Base-by-base conservation (phyloP, 2,797 vertebrate species). In the Sus cebifrons region DNA sequence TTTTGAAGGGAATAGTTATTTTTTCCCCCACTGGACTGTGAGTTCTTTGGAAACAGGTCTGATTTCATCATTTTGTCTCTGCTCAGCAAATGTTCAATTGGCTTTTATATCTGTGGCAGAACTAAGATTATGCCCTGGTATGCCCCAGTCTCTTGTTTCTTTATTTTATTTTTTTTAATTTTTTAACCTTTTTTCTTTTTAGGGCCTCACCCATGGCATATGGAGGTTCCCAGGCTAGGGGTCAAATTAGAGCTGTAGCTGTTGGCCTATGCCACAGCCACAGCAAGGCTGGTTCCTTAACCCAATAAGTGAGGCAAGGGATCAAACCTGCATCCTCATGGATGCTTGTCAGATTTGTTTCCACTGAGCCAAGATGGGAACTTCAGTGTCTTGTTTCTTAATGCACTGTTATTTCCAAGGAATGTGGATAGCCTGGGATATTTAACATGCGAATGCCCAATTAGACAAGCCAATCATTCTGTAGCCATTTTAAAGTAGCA, bases 51-150 rank as follows among this genome's bases (percentile, higher is more conserved):
- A 64, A 17, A 11, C 13, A 91, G 52, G n/a, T 20, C 6, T 91
- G 86, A 11, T 89, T 93, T 91, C 65, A 82, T 64, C 8, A 20
- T 1, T 85, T 96, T 89, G 27, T 54, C 56, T 91, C 40, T 96
- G 12, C 1, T 6, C 10, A 94, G 15, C 17, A 88, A 81, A 81
- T 81, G n/a, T 78, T 74, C 36, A 68, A 9, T 7, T 86, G 14
- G 13, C 27, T 92, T 49, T 49, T 67, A n/a, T 92, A 73, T 82
- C 25, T 67, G 32, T 71, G 16, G 29, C 7, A 64, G 27, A 87
- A 44, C 15, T 3, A 64, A 29, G 2, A 71, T 77, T 27, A 56
- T 81, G 29, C 29, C 64, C 44, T 10, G 9, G 44, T 49, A 49
- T 49, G 36, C 36, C 44, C 36, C 13, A 25, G 11, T 29, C 11